These are phyloP conservation scores for Mesochorus sp. DNA, from an alignment of 2,888 invertebrate genomes.

Conservation along the genomic window DNA sequence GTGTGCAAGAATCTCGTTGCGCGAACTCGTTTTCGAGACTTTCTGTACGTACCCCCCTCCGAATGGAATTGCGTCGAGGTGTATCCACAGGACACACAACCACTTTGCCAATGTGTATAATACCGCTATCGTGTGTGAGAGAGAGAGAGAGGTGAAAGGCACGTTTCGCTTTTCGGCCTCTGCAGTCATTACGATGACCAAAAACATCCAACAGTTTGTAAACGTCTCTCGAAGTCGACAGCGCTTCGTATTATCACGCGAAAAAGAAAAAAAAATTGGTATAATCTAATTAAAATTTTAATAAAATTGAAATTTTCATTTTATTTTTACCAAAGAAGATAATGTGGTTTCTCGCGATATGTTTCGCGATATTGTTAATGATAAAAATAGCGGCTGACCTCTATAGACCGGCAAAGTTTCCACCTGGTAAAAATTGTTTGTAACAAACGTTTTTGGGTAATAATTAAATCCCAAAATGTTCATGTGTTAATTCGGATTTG, in stretches of 20 bases:
- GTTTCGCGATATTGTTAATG: slow-evolving; percentile 60
- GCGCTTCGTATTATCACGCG: neutral
- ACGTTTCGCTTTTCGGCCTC: slow-evolving; percentile 50
- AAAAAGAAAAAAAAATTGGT: neutral
- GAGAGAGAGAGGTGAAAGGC: slow-evolving; percentile 60
- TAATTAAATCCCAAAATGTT: neutral
- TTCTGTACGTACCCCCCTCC: neutral
- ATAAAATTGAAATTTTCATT: neutral
- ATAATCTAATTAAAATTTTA: neutral
- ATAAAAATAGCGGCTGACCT: slow-evolving; percentile 66
- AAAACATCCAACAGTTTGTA: slow-evolving; percentile 37
- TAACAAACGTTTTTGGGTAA: neutral
- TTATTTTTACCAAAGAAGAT: slow-evolving; percentile 32
- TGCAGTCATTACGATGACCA: slow-evolving; percentile 14
- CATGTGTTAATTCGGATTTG: neutral
- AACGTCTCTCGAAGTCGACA: slow-evolving; percentile 34
- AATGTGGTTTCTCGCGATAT: slow-evolving; percentile 72
- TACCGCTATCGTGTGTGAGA: slow-evolving; percentile 25
- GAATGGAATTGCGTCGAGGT: slow-evolving; percentile 10
- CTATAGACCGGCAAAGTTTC: slow-evolving; percentile 66
- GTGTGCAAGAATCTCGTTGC: slow-evolving; percentile 19
- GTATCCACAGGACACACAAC: slow-evolving; percentile 19
- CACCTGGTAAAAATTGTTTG: slow-evolving; percentile 71
- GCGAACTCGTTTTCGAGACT: slow-evolving; percentile 8
- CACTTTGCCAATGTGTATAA: slow-evolving; percentile 36